phyloP scores from a whole-genome alignment of 1,140 invertebrate species.

The Medauroidea extradentata region DNA sequence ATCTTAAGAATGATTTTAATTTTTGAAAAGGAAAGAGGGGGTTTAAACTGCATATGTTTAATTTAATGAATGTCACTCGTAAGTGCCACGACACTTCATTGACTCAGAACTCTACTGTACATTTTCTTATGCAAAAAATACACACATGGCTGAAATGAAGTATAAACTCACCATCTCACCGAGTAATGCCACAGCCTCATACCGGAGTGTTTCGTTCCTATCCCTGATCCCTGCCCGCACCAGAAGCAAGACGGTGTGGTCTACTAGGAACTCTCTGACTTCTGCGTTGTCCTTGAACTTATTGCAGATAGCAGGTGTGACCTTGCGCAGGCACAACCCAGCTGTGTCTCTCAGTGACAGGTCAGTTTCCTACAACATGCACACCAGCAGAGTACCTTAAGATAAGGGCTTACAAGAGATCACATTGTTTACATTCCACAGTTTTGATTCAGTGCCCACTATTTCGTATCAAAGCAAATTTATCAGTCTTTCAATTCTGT shows the following conservation, averaged over 20 bases:
- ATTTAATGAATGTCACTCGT: too few species aligned
- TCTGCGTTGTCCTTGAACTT: constrained; percentile 19
- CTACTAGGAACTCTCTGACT: constrained; percentile 58
- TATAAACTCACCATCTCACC: constrained; percentile 54
- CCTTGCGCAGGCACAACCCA: constrained; percentile 63
- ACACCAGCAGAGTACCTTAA: constrained; percentile 3
- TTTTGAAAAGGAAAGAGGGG: too few species aligned
- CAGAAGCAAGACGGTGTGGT: constrained; percentile 64
- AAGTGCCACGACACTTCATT: background rate
- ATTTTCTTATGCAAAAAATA: constrained; percentile 2
- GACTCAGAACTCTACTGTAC: background rate
- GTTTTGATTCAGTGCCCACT: too few species aligned
- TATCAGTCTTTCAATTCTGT: too few species aligned
- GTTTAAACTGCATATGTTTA: too few species aligned
- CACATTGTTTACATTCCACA: background rate
- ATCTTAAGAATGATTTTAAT: too few species aligned
- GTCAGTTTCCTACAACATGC: constrained; percentile 60
- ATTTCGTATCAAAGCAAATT: too few species aligned
- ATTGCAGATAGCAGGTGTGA: constrained; percentile 55
- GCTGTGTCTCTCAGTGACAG: constrained; percentile 75
- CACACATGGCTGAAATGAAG: too few species aligned
- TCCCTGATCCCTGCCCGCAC: constrained; percentile 63
- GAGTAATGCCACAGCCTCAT: constrained; percentile 73
- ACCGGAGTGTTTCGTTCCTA: constrained; percentile 59
- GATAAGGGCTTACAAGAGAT: constrained; percentile 4